phyloP scores from a whole-genome alignment of 2,888 invertebrate genomes.

The Conistra vaccinii region DNA sequence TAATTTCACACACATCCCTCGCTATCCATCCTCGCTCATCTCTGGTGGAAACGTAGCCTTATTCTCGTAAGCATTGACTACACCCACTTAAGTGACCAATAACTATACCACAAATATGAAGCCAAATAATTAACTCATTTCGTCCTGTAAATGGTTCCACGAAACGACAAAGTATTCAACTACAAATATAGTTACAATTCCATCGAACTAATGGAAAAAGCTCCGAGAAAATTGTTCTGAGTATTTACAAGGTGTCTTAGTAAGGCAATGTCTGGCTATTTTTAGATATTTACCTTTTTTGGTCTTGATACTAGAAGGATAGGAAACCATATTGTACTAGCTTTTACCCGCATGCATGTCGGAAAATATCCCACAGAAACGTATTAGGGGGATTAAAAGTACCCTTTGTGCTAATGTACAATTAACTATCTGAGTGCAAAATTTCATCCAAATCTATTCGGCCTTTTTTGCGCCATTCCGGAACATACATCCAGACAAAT shows the following conservation, averaged over 20 bases:
- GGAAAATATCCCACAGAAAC: too few species aligned
- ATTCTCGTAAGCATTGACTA: background rate
- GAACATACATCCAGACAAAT: too few species aligned
- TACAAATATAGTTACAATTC: conserved; percentile 12
- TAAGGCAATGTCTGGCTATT: background rate
- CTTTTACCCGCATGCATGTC: too few species aligned
- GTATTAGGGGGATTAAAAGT: too few species aligned
- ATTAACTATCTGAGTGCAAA: too few species aligned
- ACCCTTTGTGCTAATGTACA: too few species aligned
- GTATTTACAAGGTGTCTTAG: background rate
- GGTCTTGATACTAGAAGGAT: background rate
- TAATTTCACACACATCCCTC: too few species aligned
- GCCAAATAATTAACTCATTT: background rate
- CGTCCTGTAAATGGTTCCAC: conserved; percentile 2
- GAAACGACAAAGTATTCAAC: background rate
- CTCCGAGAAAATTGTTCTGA: background rate
- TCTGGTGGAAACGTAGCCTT: too few species aligned
- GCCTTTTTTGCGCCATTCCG: too few species aligned
- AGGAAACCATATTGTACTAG: too few species aligned
- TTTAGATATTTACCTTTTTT: background rate
- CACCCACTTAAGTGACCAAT: background rate
- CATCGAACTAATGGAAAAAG: background rate
- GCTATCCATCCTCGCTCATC: too few species aligned
- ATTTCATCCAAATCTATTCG: too few species aligned
- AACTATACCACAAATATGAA: background rate